Evolutionary conservation across 2,888 invertebrate species (phyloP), one percentile per base, ranked within the genome.

Genomic region (Zhengitettix transpicula): DNA sequence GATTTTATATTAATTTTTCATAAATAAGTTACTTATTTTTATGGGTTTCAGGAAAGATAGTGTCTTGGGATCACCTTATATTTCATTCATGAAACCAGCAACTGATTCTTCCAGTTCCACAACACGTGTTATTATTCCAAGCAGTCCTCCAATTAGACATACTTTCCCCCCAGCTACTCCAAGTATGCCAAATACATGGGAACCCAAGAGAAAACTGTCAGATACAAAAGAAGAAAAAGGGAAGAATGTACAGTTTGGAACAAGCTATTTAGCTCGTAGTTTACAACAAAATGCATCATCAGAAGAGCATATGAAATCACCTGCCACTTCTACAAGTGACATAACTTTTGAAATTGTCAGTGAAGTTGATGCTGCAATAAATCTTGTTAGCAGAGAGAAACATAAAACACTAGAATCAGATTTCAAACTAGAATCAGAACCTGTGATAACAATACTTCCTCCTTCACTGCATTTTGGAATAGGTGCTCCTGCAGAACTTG

Each of bases 61-160:
- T n/a, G n/a, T 8, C 5, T 2, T 12, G 12, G 47, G 14, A 12
- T 47, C 47, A 47, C 47, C 47, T 47, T 47, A n/a, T n/a, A 47
- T 47, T 14, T 14, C 47, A 47, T 47, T 47, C 47, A 47, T n/a
- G n/a, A n/a, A 47, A 12, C 5, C 47, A 47, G n/a, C 47, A 3
- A 14, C 47, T 14, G 47, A 47, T 8, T 14, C n/a, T 12, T n/a
- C 12, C 12, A n/a, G n/a, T 47, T 47, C 47, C n/a, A 14, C 47
- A 11, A 59, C 55, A 9, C 55, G 58, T n/a, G 47, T 61, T n/a
- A 53, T 61, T 14, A 42, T 58, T 44, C 58, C 61, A 40, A 58
- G 51, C 42, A 58, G 61, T 15, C 58, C 58, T 11, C 58, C 61
- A 9, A 55, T 61, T n/a, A 51, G 47, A 11, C 61, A 61, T 51